phyloP scores from a whole-genome alignment of 2,888 invertebrate genomes.

The Strigamia transsilvanica region DNA sequence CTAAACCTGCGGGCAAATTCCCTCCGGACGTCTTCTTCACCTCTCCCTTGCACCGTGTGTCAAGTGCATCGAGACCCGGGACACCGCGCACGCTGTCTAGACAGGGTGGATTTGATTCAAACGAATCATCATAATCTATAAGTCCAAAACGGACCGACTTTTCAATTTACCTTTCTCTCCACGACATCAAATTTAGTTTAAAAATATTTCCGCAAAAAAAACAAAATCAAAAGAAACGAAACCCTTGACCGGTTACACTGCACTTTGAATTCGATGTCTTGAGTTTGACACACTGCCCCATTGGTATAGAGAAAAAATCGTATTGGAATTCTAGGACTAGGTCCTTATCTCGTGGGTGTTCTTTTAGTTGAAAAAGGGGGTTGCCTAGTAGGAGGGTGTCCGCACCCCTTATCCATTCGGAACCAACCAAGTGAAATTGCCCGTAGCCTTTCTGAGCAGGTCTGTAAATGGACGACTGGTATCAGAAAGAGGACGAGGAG shows the following conservation, averaged over 20 bases:
- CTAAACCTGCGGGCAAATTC: not conserved
- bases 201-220: not conserved
- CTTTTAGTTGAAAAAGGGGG: conserved; percentile 46
- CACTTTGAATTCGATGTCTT: not conserved
- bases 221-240: not conserved
- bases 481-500: conserved; percentile 48
- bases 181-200: not conserved
- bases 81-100: conserved; percentile 17
- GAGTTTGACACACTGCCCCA: conserved; percentile 27
- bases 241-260: not conserved
- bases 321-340: conserved; percentile 15
- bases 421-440: conserved; percentile 47
- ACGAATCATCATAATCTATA: not conserved
- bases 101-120: not conserved
- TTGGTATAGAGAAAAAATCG: not conserved
- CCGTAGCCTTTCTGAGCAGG: conserved; percentile 49
- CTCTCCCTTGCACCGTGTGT: conserved; percentile 12
- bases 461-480: conserved; percentile 49
- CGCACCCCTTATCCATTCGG: conserved; percentile 43
- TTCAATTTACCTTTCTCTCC: not conserved
- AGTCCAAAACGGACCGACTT: not conserved
- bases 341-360: conserved; percentile 49
- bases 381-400: conserved; percentile 44
- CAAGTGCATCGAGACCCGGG: conserved; percentile 4
- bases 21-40: conserved; percentile 20